phyloP scores from a whole-genome alignment of 2,888 invertebrate genomes.

The Pyrrhosoma nymphula region DNA sequence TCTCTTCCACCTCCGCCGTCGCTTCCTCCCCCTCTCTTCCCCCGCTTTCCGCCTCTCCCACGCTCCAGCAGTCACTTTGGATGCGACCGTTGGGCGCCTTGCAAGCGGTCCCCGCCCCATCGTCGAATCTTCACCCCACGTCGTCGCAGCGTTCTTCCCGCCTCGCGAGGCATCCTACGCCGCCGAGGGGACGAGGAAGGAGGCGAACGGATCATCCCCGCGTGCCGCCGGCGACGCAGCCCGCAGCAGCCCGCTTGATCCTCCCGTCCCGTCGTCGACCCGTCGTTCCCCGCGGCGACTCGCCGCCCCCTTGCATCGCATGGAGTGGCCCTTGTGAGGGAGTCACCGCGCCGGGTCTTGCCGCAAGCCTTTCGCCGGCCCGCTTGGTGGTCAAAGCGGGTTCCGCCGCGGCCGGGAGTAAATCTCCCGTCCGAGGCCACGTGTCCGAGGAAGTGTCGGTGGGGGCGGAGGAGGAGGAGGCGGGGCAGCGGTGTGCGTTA shows the following conservation, averaged over 20 bases:
- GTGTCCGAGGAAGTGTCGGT: constrained; percentile 51
- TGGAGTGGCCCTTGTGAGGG: constrained; percentile 22
- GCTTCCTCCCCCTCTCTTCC: background rate
- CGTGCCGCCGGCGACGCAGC: background rate
- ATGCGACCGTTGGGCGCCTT: constrained; percentile 52
- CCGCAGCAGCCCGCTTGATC: background rate
- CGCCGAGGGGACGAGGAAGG: constrained; percentile 29
- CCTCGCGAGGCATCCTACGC: background rate
- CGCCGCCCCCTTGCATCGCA: background rate
- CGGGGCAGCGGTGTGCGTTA: constrained; percentile 27
- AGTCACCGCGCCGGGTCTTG: background rate
- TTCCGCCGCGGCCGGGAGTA: background rate
- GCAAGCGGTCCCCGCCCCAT: constrained; percentile 51
- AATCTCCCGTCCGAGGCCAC: constrained; percentile 45
- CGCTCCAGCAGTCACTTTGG: constrained; percentile 55
- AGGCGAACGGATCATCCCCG: constrained; percentile 24
- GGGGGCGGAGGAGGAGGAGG: background rate
- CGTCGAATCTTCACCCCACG: background rate
- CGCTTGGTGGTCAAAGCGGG: constrained; percentile 41
- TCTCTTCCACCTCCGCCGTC: background rate
- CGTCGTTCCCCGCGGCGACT: background rate
- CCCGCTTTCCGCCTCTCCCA: background rate
- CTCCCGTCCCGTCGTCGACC: background rate
- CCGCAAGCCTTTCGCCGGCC: background rate
- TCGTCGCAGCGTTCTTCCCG: constrained; percentile 23